Base-by-base conservation (phyloP, 2,888 invertebrate genomes). In the Steinernema scapterisci region DNA sequence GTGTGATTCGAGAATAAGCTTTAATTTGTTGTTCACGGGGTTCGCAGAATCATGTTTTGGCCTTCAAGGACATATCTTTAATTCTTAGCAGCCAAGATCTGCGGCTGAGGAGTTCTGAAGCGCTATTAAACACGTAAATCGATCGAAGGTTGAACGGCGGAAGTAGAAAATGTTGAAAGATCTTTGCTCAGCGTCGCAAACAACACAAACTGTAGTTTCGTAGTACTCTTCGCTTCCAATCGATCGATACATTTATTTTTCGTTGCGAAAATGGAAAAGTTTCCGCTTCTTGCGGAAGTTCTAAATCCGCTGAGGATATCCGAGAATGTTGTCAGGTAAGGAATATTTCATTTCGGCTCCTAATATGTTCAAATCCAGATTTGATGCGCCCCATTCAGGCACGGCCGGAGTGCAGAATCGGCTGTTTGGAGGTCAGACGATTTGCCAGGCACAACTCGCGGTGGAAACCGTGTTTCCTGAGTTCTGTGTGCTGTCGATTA, bases 1-100 rank as follows among this genome's bases (percentile, higher is more conserved):
- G 31, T 38, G 11, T n/a, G 63, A 63, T 63, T 63, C 63, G 63
- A 63, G 5, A 31, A 63, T 6, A 31, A 38, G 63, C 63, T 63
- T 63, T 63, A 63, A 63, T 63, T 38, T 38, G 5, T 38, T 38
- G n/a, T n/a, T n/a, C n/a, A n/a, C n/a, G n/a, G 38, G 38, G 38
- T 38, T 6, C 38, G 9, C 38, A 38, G 9, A 38, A 38, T 38
- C 38, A 6, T 38, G n/a, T n/a, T n/a, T n/a, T n/a, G n/a, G n/a
- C n/a, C n/a, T n/a, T n/a, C n/a, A n/a, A n/a, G n/a, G n/a, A n/a
- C n/a, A n/a, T n/a, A n/a, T n/a, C n/a, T n/a, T n/a, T n/a, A n/a
- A n/a, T n/a, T n/a, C n/a, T n/a, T n/a, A n/a, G n/a, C n/a, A n/a
- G n/a, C n/a, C n/a, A n/a, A n/a, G n/a, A n/a, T n/a, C n/a, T n/a